Base-by-base conservation (phyloP, 2,113 vertebrate species). In the Sphaerodactylus townsendi region DNA sequence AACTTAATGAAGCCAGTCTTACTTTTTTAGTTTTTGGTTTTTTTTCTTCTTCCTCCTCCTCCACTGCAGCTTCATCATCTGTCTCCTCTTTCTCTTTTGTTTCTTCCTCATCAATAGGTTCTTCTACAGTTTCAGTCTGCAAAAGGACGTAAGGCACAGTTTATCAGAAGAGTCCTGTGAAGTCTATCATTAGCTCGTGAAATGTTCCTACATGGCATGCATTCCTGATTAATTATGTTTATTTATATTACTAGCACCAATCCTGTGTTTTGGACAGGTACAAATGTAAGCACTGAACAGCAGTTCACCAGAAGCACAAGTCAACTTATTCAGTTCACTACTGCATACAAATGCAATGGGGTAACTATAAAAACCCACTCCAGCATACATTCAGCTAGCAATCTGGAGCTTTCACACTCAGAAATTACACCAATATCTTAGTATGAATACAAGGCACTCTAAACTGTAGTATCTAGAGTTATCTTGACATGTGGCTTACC, bases 1-100 rank as follows among this genome's bases (percentile, higher is more conserved):
- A 33, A 64, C 64, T 56, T 44, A 15, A 2, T 53, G 10, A 78
- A 85, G 23, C 35, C 13, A 70, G 56, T 3, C 46, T 78, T 81
- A 97, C 99, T 95, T 98, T 99, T 93, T 99, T 99, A 7, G 98
- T 99, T 92, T 99, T 99, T 1, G 98, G 98, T 88, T 99, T 99
- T 93, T 99, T 99, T 62, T 99, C 98, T 69, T 99, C 98, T 0
- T 97, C 98, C 2, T 99, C 98, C 0, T 99, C 99, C 86, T 99
- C 98, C 84, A 97, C 86, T 39, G 97, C 91, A 87, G 98, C 98
- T 87, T 99, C 98, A 81, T 97, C 96, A 92, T 99, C 96, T 76
- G 91, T 91, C 35, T 95, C 93, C 74, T 96, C 93, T 48, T 97
- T 95, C 56, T 98, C 97, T 25, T 97, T 94, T 56, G 92, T 85